A percentile compares a stretch with the other conserved stretches of the same genome.
These are phyloP conservation scores for Desmodus rotundus DNA, from an alignment of 2,113 vertebrate genomes.

Conservation along the genomic window DNA sequence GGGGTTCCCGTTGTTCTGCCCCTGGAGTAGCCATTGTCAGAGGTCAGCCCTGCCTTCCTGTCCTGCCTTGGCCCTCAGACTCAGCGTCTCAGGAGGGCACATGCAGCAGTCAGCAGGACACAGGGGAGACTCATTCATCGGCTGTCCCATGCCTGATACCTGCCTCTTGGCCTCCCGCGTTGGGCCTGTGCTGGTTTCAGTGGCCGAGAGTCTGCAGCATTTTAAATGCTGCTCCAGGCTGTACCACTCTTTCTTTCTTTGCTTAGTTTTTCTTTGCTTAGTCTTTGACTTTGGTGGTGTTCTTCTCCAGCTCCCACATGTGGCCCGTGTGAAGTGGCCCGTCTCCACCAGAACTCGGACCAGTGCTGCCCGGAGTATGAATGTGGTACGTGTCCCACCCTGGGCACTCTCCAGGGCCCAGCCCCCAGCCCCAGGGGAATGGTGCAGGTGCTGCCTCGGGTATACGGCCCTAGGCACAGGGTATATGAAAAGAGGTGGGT, in stretches of 20 bases:
- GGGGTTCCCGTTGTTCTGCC: neutral
- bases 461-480: neutral
- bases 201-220: neutral
- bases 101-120: neutral
- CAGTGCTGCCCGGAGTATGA: constrained; percentile 91
- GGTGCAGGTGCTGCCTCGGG: rapidly evolving
- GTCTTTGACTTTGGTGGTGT: neutral
- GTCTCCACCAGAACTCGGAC: constrained; percentile 76
- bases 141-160: rapidly evolving
- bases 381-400: constrained; percentile 86
- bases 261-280: too few species aligned
- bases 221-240: neutral
- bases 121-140: rapidly evolving
- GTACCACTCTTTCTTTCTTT: rapidly evolving
- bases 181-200: neutral
- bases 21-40: neutral
- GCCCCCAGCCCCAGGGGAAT: rapidly evolving
- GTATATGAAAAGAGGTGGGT: neutral
- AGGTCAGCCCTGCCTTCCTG: rapidly evolving
- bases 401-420: neutral
- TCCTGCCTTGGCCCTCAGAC: neutral
- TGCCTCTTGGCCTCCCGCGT: rapidly evolving
- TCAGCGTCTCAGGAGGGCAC: neutral
- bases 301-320: constrained; percentile 83
- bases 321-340: constrained; percentile 88